Percentiles rank a stretch among this genome's conserved stretches.
Evolutionary conservation across 2,113 vertebrate genomes (phyloP).

Genomic region (Pluvianellus socialis): DNA sequence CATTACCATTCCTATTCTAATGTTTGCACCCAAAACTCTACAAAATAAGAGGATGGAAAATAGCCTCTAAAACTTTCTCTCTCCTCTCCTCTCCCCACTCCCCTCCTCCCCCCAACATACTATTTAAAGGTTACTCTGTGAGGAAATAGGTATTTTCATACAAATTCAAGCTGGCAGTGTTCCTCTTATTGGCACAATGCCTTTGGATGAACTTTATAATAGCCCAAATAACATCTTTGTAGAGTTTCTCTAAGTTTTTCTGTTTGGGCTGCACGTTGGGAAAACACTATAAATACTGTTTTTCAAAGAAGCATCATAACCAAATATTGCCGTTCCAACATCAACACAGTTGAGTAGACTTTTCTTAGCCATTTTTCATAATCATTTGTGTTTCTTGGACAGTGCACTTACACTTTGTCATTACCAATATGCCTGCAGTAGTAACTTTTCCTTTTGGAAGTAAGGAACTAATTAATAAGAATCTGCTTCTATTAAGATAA

Average conservation of each 20-base stretch:
- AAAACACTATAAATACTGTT: slow-evolving; percentile 26
- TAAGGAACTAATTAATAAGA: slow-evolving; percentile 47
- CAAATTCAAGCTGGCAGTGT: background rate
- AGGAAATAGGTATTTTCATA: background rate
- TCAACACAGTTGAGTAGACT: slow-evolving; percentile 50
- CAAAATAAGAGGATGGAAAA: background rate
- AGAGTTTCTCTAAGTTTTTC: slow-evolving; percentile 39
- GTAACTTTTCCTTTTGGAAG: slow-evolving; percentile 41
- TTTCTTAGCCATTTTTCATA: slow-evolving; percentile 59
- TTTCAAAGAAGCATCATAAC: slow-evolving; percentile 50
- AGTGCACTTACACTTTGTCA: background rate
- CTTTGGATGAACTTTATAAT: slow-evolving; percentile 5
- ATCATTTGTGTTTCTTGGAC: slow-evolving; percentile 66
- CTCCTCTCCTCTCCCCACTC: too few species aligned
- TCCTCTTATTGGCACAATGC: background rate
- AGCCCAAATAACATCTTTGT: slow-evolving; percentile 2
- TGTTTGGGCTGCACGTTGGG: background rate
- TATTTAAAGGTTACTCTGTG: background rate
- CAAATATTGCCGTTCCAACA: slow-evolving; percentile 49
- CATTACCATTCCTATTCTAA: background rate
- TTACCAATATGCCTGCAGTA: slow-evolving; percentile 26
- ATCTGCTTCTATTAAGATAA: background rate
- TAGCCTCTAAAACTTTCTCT: background rate
- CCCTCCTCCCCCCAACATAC: background rate
- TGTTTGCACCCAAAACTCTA: background rate